Evolutionary conservation across 2,888 invertebrate genomes (phyloP).

Genomic region (Lapara coniferarum): DNA sequence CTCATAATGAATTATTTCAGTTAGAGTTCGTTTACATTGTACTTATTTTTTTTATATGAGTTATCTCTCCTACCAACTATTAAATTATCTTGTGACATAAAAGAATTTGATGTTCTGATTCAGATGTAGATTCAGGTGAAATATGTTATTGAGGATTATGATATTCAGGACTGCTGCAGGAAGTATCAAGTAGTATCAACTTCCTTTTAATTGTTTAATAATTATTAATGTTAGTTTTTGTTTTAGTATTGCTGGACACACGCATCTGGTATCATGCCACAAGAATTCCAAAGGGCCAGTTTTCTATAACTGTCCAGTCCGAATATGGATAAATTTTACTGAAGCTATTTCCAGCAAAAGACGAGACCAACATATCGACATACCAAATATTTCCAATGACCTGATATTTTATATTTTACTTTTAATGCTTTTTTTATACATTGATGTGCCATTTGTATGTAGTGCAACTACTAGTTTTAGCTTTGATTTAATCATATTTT

Average conservation of each 20-base stretch:
- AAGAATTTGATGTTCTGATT: too few relatives aligned
- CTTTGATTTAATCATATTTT: slow-evolving; percentile 56
- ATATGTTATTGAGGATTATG: too few relatives aligned
- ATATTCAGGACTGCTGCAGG: too few relatives aligned
- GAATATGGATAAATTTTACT: slow-evolving; percentile 87
- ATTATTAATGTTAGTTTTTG: slow-evolving; percentile 36
- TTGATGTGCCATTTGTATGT: slow-evolving; percentile 72
- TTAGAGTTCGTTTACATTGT: background rate
- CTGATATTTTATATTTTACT: slow-evolving; percentile 52
- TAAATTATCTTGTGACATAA: too few relatives aligned
- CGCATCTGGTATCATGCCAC: slow-evolving; percentile 97
- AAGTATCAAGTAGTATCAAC: too few relatives aligned
- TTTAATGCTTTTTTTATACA: slow-evolving; percentile 53
- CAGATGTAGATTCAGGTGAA: too few relatives aligned
- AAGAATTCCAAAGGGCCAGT: slow-evolving; percentile 89
- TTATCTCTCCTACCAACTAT: too few relatives aligned
- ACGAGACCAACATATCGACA: slow-evolving; percentile 76
- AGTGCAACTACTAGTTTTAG: slow-evolving; percentile 63
- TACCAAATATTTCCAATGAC: slow-evolving; percentile 66
- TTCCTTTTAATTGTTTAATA: too few relatives aligned
- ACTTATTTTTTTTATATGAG: background rate
- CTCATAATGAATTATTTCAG: too few relatives aligned
- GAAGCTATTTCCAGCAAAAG: slow-evolving; percentile 55
- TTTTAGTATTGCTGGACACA: slow-evolving; percentile 92
- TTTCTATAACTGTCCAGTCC: slow-evolving; percentile 94